A percentile compares a stretch with the other conserved stretches of the same genome.
These are phyloP conservation scores for Alethe diademata DNA, from an alignment of 2,113 vertebrate species.

Conservation along the genomic window DNA sequence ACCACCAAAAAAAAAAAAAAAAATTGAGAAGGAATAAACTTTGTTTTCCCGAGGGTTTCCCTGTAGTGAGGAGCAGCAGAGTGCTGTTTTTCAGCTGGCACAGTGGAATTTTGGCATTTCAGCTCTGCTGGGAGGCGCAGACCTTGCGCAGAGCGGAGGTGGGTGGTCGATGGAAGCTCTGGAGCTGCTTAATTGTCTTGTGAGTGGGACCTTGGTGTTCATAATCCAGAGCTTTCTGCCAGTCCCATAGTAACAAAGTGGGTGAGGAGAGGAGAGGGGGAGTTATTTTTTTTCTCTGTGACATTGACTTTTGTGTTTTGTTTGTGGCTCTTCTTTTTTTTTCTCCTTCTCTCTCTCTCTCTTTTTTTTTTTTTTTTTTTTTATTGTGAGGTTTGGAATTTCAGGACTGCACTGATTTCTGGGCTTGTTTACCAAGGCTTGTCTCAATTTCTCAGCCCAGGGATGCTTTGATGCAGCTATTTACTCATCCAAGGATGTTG, in stretches of 20 bases:
- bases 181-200: slow-evolving; percentile 44
- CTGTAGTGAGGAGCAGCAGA: neutral
- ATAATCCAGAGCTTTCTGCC: slow-evolving; percentile 16
- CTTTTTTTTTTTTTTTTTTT: neutral
- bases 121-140: neutral
- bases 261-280: slow-evolving; percentile 38
- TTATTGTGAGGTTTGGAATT: neutral
- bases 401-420: neutral
- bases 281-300: neutral
- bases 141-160: neutral
- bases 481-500: neutral
- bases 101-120: neutral
- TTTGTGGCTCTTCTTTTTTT: neutral
- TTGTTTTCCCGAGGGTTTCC: neutral
- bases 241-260: slow-evolving; percentile 48
- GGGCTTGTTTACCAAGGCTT: neutral
- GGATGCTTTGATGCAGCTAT: neutral
- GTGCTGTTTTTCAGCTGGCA: neutral
- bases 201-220: slow-evolving; percentile 33
- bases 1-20: no score
- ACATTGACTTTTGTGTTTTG: neutral
- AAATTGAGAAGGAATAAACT: rapidly evolving
- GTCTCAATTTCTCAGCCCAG: neutral
- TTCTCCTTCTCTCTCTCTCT: neutral
- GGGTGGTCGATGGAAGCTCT: neutral